Conservation (phyloP, 2,888 invertebrate genomes). For the Metellina segmentata region DNA sequence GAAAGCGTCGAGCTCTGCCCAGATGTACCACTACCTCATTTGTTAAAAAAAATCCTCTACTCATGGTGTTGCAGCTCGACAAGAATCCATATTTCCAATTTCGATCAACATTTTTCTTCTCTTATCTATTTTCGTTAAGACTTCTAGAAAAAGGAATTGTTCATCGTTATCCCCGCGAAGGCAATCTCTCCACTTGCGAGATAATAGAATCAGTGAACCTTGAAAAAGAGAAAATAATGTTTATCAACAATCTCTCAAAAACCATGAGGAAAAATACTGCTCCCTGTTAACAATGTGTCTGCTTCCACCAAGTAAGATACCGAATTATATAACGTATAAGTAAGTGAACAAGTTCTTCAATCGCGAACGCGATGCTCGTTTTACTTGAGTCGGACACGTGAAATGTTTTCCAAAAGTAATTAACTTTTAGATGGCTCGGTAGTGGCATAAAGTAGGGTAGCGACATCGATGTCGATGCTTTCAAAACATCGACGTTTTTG, state of each 20-base stretch:
- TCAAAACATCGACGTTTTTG: too few relatives aligned
- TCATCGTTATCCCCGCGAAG: too few relatives aligned
- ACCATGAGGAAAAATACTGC: neutral
- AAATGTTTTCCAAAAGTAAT: neutral
- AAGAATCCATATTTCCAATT: too few relatives aligned
- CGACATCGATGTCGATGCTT: too few relatives aligned
- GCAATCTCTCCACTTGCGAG: neutral
- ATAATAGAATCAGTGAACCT: neutral
- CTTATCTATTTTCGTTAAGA: neutral
- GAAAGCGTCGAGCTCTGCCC: too few relatives aligned
- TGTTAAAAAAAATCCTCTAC: too few relatives aligned
- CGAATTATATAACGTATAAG: neutral
- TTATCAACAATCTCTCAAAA: slow-evolving; percentile 1
- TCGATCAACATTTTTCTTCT: too few relatives aligned
- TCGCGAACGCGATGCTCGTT: neutral
- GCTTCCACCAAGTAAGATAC: neutral
- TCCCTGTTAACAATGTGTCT: neutral
- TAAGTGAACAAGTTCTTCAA: neutral
- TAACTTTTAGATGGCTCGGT: too few relatives aligned
- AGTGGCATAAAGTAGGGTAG: too few relatives aligned
- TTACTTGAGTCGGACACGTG: neutral
- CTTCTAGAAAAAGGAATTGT: neutral
- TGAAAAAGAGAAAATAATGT: neutral
- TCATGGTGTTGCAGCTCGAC: too few relatives aligned
- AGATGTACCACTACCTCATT: too few relatives aligned